Conservation (phyloP, 2,797 vertebrate species). For the Crypturellus tataupa region DNA sequence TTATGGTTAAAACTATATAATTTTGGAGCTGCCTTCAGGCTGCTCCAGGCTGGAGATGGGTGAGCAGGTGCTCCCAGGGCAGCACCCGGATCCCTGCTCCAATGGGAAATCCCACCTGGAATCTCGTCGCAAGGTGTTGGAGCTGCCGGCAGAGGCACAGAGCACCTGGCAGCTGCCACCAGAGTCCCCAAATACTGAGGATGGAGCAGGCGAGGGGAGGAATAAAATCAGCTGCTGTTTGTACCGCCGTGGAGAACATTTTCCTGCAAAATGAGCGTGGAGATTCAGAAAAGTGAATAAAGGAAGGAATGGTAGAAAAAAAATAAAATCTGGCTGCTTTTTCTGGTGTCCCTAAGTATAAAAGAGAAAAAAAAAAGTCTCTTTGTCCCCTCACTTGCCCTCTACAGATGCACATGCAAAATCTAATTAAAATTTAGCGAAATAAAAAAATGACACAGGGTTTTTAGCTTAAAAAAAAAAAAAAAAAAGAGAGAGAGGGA, state of each 20-base stretch:
- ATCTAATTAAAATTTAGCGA: constrained; percentile 76
- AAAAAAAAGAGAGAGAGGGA: constrained; percentile 5
- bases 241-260: neutral
- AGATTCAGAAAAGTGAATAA: neutral
- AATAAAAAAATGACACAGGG: neutral
- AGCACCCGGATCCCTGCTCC: neutral
- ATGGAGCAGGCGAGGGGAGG: neutral
- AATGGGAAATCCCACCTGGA: neutral
- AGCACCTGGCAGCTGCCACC: neutral
- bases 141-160: rapidly evolving
- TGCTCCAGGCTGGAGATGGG: rapidly evolving
- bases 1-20: rapidly evolving
- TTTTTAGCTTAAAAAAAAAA: constrained; percentile 61
- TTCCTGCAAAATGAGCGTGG: neutral
- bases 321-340: neutral
- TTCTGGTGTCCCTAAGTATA: neutral
- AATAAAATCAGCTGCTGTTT: neutral
- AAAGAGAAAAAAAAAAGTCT: constrained; percentile 24
- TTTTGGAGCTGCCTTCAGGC: neutral
- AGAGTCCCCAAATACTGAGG: neutral
- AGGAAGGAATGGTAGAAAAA: neutral
- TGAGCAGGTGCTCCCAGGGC: neutral
- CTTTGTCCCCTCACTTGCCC: constrained; percentile 64
- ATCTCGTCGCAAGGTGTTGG: neutral
- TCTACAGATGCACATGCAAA: constrained; percentile 61